Base-by-base conservation (phyloP, 2,113 vertebrate genomes). In the zebrafish (Danio rerio) region DNA sequence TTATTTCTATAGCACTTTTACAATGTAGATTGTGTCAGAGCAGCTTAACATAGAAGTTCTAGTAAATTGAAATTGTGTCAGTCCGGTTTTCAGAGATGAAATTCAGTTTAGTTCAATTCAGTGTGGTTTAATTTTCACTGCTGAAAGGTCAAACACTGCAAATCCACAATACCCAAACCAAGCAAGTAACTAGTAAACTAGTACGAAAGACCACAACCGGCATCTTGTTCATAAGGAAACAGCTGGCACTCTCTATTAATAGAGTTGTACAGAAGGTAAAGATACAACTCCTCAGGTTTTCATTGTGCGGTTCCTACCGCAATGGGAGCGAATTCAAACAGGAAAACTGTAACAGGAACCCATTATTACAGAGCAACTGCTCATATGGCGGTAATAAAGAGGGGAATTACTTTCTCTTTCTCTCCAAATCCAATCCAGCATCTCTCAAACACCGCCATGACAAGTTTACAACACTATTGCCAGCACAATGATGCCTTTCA, bases 321-420 rank as follows among this genome's bases (percentile, higher is more conserved):
- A 84, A 84, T 76, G 80, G 81, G 78, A 88, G 85, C 84, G 84
- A 71, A 81, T 88, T 90, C 80, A 86, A 86, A 86, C 83, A 63
- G 61, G 75, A 86, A 86, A 74, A 40, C 71, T 87, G 90, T 84
- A 88, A 92, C 86, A 52, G 70, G 86, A 92, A 89, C 90, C 90
- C 85, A 87, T 87, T 88, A 92, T 90, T 89, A 87, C 80, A 88
- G 87, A 63, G 83, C 15, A 52, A 65, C 87, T 80, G 87, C 85
- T 92, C 90, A 90, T 91, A 90, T 91, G 89, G 86, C 90, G 89
- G 77, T 88, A 87, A 92, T 92, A 89, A 92, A 88, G 83, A 86
- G 73, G 69, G 83, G 85, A 83, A 20, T 61, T 63, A 84, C 88
- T 86, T 91, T 86, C 88, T 88, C 88, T 87, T 87, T 85, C 84